Conservation (phyloP, 1,140 invertebrate species). For the Brachionus sp. region DNA sequence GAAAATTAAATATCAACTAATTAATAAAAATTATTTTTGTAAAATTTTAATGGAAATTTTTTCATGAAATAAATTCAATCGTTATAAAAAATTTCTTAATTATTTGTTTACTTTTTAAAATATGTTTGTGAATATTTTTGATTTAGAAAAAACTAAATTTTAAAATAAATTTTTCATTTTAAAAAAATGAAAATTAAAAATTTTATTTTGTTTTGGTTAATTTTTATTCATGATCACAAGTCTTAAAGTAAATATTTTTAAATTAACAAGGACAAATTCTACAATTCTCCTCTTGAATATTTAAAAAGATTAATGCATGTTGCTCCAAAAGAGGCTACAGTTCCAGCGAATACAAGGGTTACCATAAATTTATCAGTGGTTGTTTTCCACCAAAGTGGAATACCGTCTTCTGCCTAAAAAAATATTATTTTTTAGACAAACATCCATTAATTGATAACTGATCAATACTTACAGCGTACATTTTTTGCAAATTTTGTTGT, state of each 20-base stretch:
- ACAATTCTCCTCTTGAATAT: conserved; percentile 39
- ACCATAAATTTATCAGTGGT: conserved; percentile 19
- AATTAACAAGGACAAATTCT: not conserved
- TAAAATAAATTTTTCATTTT: not conserved
- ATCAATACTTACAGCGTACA: conserved; percentile 15
- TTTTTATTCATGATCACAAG: not conserved
- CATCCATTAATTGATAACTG: not conserved
- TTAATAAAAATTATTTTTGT: not conserved
- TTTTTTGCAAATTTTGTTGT: conserved; percentile 33
- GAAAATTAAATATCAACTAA: not conserved
- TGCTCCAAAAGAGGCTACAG: not conserved
- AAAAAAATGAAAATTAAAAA: not conserved
- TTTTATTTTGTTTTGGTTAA: not conserved
- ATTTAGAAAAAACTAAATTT: too few relatives aligned
- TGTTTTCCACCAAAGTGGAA: conserved; percentile 41
- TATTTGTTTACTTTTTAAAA: not conserved
- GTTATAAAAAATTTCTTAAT: not conserved
- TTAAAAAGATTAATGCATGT: conserved; percentile 5
- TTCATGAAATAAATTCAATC: not conserved
- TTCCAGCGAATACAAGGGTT: conserved; percentile 10
- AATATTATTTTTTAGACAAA: not conserved
- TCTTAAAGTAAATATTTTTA: not conserved
- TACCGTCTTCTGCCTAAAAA: not conserved
- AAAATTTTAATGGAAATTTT: conserved; percentile 1
- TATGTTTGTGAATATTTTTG: too few relatives aligned